A percentile compares a stretch with the other conserved stretches of the same genome.
Conservation (phyloP, 2,113 vertebrate genomes). For the Seriola rivoliana region DNA sequence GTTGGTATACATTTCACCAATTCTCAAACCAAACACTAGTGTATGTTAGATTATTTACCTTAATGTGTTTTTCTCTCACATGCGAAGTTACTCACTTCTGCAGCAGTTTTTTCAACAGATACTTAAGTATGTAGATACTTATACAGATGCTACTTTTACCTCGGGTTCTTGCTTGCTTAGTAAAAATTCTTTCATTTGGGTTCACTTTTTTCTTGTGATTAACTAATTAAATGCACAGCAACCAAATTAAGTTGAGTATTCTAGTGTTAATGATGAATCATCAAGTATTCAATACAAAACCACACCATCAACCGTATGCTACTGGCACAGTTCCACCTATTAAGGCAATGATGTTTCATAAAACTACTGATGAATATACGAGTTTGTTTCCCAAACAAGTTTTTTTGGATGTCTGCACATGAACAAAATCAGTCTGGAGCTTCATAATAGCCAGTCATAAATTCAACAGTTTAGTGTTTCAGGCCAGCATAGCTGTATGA, state of each 20-base stretch:
- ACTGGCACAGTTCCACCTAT: neutral
- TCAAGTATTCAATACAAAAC: neutral
- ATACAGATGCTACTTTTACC: no score
- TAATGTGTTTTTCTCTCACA: neutral
- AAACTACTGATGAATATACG: neutral
- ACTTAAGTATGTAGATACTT: no score
- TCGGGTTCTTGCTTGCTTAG: neutral
- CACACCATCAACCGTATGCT: neutral
- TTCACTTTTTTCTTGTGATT: no score
- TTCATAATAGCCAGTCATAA: slow-evolving; percentile 61
- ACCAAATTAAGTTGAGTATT: neutral
- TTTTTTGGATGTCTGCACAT: neutral
- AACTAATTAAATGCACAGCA: neutral
- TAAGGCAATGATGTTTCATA: neutral
- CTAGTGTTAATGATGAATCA: neutral
- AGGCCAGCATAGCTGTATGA: slow-evolving; percentile 41
- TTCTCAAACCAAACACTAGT: neutral
- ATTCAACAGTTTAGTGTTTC: slow-evolving; percentile 48
- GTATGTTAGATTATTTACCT: neutral
- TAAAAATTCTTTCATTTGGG: no score
- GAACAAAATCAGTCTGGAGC: slow-evolving; percentile 49
- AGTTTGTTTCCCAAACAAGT: neutral
- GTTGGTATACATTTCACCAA: neutral
- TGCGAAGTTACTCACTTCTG: no score
- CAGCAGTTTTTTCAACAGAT: no score